Percentiles rank a stretch among this genome's conserved stretches.
phyloP scores from a whole-genome alignment of 1,140 invertebrate genomes.

The Drosophila neocordata region DNA sequence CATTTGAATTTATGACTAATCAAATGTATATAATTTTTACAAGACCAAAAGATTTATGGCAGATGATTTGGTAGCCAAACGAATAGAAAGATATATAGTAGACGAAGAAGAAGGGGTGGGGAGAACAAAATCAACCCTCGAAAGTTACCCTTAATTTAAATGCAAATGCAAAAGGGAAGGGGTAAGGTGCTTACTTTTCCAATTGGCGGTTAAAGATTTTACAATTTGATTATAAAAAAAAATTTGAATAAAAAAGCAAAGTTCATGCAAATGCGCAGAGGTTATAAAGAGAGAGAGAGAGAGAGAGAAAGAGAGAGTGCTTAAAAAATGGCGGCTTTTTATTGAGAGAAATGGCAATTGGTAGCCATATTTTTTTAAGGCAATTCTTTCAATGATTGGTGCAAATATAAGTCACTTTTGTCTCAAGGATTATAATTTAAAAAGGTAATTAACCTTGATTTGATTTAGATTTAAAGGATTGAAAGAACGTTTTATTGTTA shows the following conservation, averaged over 20 bases:
- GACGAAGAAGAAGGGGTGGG: not conserved
- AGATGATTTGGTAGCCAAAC: slow-evolving; percentile 29
- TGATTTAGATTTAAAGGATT: too few relatives aligned
- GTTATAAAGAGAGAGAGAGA: too few relatives aligned
- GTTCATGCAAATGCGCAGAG: not conserved
- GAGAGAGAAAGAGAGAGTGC: too few relatives aligned
- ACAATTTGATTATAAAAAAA: not conserved
- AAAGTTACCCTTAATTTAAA: slow-evolving; percentile 46
- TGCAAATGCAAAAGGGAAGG: slow-evolving; percentile 9
- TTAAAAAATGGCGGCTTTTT: too few relatives aligned
- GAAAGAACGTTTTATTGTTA: too few relatives aligned
- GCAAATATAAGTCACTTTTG: too few relatives aligned
- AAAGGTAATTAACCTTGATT: too few relatives aligned
- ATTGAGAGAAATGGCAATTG: too few relatives aligned
- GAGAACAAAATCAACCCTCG: not conserved
- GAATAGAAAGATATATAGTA: not conserved
- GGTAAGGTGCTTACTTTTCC: not conserved
- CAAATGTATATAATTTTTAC: slow-evolving; percentile 58
- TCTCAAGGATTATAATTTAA: too few relatives aligned
- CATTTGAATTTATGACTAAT: slow-evolving; percentile 64
- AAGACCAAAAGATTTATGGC: slow-evolving; percentile 45
- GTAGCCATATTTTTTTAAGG: too few relatives aligned
- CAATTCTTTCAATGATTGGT: too few relatives aligned
- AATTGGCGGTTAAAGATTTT: not conserved
- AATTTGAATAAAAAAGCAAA: not conserved